phyloP scores from a whole-genome alignment of 2,113 vertebrate species.

The Phyllostomus discolor region DNA sequence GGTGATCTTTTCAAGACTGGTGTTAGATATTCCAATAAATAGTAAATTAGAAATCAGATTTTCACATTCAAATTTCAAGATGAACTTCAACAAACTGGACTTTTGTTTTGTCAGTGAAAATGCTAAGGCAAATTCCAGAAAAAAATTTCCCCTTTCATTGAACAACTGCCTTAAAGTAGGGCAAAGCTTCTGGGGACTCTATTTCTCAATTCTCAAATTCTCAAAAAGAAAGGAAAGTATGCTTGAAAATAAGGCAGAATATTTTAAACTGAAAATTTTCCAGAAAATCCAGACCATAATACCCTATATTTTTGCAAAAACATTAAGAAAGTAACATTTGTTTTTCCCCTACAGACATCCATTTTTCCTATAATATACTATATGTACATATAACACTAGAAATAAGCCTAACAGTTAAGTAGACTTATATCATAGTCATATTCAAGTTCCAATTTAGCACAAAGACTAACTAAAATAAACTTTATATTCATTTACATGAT shows the following conservation, averaged over 20 bases:
- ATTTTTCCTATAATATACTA: neutral
- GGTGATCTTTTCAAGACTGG: neutral
- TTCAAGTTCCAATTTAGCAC: neutral
- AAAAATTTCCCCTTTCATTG: neutral
- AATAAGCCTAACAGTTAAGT: neutral
- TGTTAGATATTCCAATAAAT: neutral
- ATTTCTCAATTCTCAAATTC: neutral
- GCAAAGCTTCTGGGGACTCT: neutral
- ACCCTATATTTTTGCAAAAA: neutral
- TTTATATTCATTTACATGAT: neutral
- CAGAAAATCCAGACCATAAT: neutral
- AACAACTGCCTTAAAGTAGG: neutral
- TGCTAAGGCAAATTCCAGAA: neutral
- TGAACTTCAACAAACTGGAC: neutral
- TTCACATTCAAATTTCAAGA: slow-evolving; percentile 21
- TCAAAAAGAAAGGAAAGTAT: neutral
- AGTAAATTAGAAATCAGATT: neutral
- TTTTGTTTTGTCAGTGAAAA: neutral
- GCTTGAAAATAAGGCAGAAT: neutral
- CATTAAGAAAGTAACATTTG: neutral
- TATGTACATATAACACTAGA: neutral
- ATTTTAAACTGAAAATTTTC: neutral
- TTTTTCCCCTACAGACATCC: neutral
- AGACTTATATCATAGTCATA: neutral
- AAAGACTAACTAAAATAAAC: neutral